Base-by-base conservation (phyloP, 37 sponge, comb jelly and placozoan species). In the Spongilla lacustris region DNA sequence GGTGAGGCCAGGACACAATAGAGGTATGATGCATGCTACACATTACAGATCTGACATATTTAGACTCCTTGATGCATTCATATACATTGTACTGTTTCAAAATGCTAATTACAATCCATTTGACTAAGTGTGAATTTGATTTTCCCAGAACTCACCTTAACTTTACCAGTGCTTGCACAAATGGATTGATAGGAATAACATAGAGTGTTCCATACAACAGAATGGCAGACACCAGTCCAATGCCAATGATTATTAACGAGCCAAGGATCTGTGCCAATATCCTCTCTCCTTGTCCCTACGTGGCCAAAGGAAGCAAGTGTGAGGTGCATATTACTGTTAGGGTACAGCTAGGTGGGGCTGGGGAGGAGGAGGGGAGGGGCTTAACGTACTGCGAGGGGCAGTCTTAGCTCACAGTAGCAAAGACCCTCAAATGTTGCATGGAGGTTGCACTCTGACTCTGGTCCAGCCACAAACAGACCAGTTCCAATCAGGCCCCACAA, bases 391-490 rank as follows among this genome's bases (percentile, higher is more conserved):
- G 92, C 66, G 17, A 24, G 50, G 26, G 97, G 97, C 1, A 96
- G 80, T 32, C 86, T 73, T 10, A 96, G 77, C 0, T 80, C 14
- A 81, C 97, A 96, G 50, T 82, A 94, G 48, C 95, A 89, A 26
- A 92, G 76, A 46, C 93, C 93, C 79, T 94, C 97, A 80, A 88
- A 96, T 25, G 95, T 74, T 67, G 91, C 94, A 68, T 94, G 93
- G 36, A 96, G 89, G 50, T 89, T 81, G 38, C 93, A 92, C 50
- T 87, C n/a, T 4, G 88, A 75, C 4, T 28, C 66, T 38, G 9
- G 5, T 5, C 50, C 73, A 0, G 50, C 48, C 68, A 83, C 37
- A 35, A 86, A 84, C 46, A 96, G 34, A 13, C 76, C 92, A 4
- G 85, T 89, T 9, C 90, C 90, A 33, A 96, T 35, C 80, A 96